Percentiles rank a stretch among this genome's conserved stretches.
These are phyloP conservation scores for Trissoscelio sp. DNA, from an alignment of 2,888 invertebrate species.

Conservation along the genomic window DNA sequence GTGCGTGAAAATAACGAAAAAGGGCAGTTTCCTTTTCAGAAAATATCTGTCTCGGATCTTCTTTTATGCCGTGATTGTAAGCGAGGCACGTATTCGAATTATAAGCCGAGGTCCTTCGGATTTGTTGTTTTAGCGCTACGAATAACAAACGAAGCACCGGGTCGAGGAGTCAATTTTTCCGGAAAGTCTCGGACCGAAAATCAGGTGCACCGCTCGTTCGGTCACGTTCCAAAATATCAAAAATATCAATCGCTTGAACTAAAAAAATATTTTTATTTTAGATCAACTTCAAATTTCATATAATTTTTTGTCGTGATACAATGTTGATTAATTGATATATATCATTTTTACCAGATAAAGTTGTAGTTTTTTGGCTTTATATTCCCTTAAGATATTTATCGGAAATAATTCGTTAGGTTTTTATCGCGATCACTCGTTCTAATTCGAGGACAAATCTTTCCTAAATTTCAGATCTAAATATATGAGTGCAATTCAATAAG, in stretches of 20 bases:
- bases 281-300: too few species aligned
- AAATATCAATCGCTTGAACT: too few species aligned
- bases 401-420: not conserved
- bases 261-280: not conserved
- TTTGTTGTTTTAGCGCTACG: conserved; percentile 77
- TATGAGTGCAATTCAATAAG: conserved; percentile 23
- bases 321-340: too few species aligned
- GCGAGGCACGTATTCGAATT: conserved; percentile 65
- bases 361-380: too few species aligned
- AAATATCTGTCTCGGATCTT: conserved; percentile 63
- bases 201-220: conserved; percentile 74
- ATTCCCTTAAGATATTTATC: too few species aligned
- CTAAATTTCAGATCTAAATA: conserved; percentile 33
- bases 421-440: too few species aligned
- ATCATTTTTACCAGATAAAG: too few species aligned
- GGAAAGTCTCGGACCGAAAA: conserved; percentile 70
- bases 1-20: conserved; percentile 47
- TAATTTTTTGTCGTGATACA: too few species aligned
- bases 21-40: conserved; percentile 33
- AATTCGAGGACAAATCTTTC: conserved; percentile 35
- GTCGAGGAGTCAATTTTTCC: conserved; percentile 75
- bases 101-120: conserved; percentile 68
- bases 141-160: conserved; percentile 74
- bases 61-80: conserved; percentile 53
- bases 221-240: conserved; percentile 80